Percentiles rank a stretch among this genome's conserved stretches.
These are phyloP conservation scores for Octomys mimax DNA, from an alignment of 2,797 vertebrate genomes.

Conservation along the genomic window DNA sequence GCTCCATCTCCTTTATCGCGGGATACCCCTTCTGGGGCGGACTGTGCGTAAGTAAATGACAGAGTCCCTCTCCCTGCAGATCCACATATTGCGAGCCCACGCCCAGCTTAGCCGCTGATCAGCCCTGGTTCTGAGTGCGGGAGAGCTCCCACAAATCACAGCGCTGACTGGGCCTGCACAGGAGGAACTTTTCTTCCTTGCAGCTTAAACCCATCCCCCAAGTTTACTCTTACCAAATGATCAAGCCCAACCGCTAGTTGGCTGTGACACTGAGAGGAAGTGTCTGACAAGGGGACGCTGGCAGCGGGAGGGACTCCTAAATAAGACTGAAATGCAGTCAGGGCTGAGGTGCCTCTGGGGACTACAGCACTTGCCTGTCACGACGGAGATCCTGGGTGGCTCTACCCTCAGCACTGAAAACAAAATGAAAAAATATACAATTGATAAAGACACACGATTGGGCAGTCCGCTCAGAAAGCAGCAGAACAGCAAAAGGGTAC, in stretches of 20 bases:
- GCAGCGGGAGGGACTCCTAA: background rate
- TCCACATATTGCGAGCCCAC: background rate
- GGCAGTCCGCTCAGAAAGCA: no score
- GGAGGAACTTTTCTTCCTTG: background rate
- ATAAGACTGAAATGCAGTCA: background rate
- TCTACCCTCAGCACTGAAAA: background rate
- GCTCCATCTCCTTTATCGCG: conserved; percentile 67
- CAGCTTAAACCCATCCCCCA: background rate
- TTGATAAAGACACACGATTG: background rate
- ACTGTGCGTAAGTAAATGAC: conserved; percentile 78
- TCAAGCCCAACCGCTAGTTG: background rate
- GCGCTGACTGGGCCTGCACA: background rate
- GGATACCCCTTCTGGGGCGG: conserved; percentile 86
- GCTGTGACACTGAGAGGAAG: background rate
- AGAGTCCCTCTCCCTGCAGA: background rate
- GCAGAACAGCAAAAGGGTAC: no score
- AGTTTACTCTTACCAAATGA: background rate
- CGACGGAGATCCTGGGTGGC: background rate
- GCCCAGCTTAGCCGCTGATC: background rate
- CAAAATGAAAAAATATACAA: background rate
- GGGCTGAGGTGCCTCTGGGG: background rate
- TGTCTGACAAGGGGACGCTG: no score
- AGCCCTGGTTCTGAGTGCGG: background rate
- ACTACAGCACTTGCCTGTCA: background rate
- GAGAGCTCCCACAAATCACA: background rate